Evolutionary conservation across 30 jellyfish, hydroid and myxozoan species (phyloP).

Genomic region (Aurelia sp.): DNA sequence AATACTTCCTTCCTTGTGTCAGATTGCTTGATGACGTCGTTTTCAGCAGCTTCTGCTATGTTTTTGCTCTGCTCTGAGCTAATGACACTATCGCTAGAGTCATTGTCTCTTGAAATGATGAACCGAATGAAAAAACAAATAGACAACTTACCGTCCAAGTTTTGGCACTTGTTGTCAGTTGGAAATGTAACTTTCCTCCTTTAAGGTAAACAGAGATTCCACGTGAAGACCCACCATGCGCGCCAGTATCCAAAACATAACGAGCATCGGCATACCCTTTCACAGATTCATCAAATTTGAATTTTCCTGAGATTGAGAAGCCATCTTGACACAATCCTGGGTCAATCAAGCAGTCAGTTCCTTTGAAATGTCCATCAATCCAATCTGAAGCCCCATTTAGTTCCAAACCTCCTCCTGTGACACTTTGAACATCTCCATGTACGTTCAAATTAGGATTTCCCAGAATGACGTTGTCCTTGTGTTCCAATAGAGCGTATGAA

Average conservation of each 20-base stretch:
- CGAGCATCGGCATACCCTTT: constrained; percentile 79
- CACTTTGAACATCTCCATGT: constrained; percentile 74
- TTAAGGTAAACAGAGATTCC: constrained; percentile 93
- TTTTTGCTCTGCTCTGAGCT: too few species aligned
- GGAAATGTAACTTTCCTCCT: constrained; percentile 95
- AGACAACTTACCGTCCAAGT: constrained; percentile 93
- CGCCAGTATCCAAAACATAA: constrained; percentile 94
- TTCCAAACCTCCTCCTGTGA: constrained; percentile 82
- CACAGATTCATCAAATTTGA: constrained; percentile 59
- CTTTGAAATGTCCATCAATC: constrained; percentile 87
- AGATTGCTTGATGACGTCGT: too few species aligned
- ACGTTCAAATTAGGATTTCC: constrained; percentile 91
- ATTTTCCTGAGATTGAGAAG: constrained; percentile 89
- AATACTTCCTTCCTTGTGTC: too few species aligned
- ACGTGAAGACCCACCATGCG: constrained; percentile 98
- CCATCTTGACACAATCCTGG: constrained; percentile 94
- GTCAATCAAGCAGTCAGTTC: constrained; percentile 83
- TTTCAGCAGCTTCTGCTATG: too few species aligned
- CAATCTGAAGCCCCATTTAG: constrained; percentile 89
- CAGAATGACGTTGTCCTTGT: constrained; percentile 62
- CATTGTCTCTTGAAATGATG: too few species aligned
- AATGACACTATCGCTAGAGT: too few species aligned
- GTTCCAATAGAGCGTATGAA: constrained; percentile 94
- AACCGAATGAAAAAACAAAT: too few species aligned
- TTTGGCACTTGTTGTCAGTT: constrained; percentile 80